Conservation (phyloP, 1,140 invertebrate genomes). For the Formica selysi region DNA sequence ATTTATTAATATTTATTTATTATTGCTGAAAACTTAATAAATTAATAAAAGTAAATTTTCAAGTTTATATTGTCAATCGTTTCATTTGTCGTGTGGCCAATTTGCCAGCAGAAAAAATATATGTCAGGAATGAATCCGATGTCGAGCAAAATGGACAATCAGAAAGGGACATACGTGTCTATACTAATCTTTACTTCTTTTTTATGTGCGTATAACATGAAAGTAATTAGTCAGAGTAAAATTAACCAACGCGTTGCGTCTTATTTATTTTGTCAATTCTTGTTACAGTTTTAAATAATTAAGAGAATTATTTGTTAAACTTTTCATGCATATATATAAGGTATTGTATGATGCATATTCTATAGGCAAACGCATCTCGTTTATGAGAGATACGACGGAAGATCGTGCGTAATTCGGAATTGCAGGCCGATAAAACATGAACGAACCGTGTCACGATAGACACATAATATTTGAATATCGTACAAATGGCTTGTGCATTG, state of each 20-base stretch:
- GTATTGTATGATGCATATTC: constrained; percentile 19
- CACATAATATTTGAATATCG: constrained; percentile 58
- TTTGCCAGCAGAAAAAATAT: not conserved
- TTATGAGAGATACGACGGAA: constrained; percentile 35
- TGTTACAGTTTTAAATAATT: not conserved
- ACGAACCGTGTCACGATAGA: constrained; percentile 15
- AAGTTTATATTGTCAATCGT: too few species aligned
- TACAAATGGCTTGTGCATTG: constrained; percentile 52
- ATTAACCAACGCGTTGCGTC: not conserved
- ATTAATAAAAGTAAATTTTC: too few species aligned
- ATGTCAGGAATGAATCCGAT: not conserved
- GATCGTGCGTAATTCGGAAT: constrained; percentile 34
- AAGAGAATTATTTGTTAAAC: not conserved
- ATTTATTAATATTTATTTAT: too few species aligned
- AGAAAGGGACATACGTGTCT: not conserved
- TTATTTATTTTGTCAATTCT: not conserved
- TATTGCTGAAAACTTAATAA: too few species aligned
- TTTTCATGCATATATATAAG: too few species aligned
- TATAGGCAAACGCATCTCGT: not conserved
- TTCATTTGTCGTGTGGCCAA: too few species aligned
- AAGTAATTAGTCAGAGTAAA: not conserved
- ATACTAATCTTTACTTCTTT: not conserved
- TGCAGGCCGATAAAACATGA: constrained; percentile 16
- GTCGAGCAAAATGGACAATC: not conserved
- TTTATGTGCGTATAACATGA: not conserved